A percentile compares a stretch with the other conserved stretches of the same genome.
These are phyloP conservation scores for Oceanodroma tethys DNA, from an alignment of 2,113 vertebrate genomes.

Conservation along the genomic window DNA sequence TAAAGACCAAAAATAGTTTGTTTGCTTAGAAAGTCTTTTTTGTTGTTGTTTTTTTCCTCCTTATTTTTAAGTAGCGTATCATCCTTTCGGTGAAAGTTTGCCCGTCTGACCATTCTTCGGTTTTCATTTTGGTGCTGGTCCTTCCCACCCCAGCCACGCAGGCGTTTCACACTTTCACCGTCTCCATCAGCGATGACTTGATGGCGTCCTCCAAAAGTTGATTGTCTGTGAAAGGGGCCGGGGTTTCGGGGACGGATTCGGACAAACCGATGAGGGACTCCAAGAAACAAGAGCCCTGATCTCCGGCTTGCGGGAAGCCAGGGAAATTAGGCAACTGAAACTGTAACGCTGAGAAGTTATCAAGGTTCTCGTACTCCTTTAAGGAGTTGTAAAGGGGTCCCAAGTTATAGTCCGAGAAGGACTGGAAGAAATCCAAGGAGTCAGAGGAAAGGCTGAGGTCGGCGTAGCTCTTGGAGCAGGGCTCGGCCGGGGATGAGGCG, in stretches of 20 bases:
- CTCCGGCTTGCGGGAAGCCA: constrained; percentile 76
- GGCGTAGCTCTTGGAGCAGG: constrained; percentile 80
- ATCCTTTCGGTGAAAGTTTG: background rate
- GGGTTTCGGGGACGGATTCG: constrained; percentile 84
- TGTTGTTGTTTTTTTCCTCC: background rate
- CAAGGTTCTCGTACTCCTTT: constrained; percentile 86
- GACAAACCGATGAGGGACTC: constrained; percentile 92
- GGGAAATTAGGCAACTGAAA: constrained; percentile 85
- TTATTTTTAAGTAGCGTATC: background rate
- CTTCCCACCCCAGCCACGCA: background rate
- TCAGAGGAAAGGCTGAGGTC: constrained; percentile 94
- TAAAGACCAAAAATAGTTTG: constrained; percentile 60
- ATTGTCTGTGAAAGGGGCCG: constrained; percentile 87
- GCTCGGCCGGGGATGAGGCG: constrained; percentile 70
- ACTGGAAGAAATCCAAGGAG: constrained; percentile 91
- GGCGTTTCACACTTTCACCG: constrained; percentile 81
- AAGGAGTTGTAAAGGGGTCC: constrained; percentile 90
- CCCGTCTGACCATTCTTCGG: background rate
- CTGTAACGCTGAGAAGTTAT: constrained; percentile 81
- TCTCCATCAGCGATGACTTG: constrained; percentile 87
- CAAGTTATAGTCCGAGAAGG: constrained; percentile 88
- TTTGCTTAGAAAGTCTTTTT: constrained; percentile 29
- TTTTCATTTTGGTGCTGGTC: background rate
- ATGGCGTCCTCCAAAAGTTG: constrained; percentile 91
- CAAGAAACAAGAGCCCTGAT: constrained; percentile 85